Evolutionary conservation across 1,140 invertebrate species (phyloP).

Genomic region (Sinonovacula constricta): DNA sequence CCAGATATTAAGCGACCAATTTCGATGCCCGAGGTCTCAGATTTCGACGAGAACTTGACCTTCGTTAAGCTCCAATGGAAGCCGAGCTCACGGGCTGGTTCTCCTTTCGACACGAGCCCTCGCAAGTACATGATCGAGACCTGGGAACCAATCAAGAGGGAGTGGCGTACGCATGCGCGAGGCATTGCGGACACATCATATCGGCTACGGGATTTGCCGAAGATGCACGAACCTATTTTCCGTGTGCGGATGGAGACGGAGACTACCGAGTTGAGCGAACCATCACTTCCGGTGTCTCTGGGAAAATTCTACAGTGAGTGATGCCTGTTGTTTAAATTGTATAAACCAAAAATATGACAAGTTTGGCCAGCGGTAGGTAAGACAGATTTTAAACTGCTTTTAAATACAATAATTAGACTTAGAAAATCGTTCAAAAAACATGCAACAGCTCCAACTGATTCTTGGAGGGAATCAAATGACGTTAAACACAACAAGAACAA

Average conservation of each 20-base stretch:
- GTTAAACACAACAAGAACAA: no score
- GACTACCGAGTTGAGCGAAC: slow-evolving; percentile 95
- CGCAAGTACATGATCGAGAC: slow-evolving; percentile 67
- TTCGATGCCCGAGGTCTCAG: slow-evolving; percentile 68
- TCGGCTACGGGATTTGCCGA: slow-evolving; percentile 61
- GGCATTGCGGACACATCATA: slow-evolving; percentile 67
- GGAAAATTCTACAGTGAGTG: slow-evolving; percentile 53
- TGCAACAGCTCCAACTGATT: no score
- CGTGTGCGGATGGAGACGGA: slow-evolving; percentile 97
- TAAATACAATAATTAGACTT: no score
- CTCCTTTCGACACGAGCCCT: slow-evolving; percentile 51
- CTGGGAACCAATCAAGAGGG: slow-evolving; percentile 60
- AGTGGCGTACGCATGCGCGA: slow-evolving; percentile 64
- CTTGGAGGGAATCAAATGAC: no score
- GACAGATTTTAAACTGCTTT: no score
- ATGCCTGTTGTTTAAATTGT: neutral
- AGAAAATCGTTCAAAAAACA: no score
- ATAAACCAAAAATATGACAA: no score
- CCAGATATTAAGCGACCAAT: slow-evolving; percentile 60
- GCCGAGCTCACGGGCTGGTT: slow-evolving; percentile 38
- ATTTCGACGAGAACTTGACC: slow-evolving; percentile 62
- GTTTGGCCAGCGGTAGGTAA: no score
- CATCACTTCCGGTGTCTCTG: slow-evolving; percentile 77
- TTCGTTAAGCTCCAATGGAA: slow-evolving; percentile 66
- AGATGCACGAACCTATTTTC: slow-evolving; percentile 92